These are phyloP conservation scores for Mesorhabditis belari DNA, from an alignment of 2,888 invertebrate genomes.

Conservation along the genomic window DNA sequence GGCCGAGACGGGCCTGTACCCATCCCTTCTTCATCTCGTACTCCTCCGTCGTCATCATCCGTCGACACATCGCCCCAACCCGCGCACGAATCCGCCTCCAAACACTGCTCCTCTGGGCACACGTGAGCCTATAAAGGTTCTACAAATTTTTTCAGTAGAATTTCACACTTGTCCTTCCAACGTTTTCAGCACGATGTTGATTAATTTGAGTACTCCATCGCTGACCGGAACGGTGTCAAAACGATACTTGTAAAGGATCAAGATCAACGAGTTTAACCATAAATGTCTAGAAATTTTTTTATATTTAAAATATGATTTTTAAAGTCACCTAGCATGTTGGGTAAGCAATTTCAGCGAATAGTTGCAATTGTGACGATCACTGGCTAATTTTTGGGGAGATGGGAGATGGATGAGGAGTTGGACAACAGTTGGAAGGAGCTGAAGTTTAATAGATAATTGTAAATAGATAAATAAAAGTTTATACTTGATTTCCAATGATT, in stretches of 20 bases:
- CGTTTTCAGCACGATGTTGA: slow-evolving; percentile 83
- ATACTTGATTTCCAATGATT: slow-evolving; percentile 77
- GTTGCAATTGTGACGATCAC: slow-evolving; percentile 63
- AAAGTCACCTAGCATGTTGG: slow-evolving; percentile 12
- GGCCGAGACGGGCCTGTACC: not conserved
- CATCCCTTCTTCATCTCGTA: not conserved
- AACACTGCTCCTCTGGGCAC: slow-evolving; percentile 2
- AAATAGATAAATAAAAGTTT: slow-evolving; percentile 3
- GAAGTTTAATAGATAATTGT: slow-evolving; percentile 57
- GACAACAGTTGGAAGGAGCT: slow-evolving; percentile 77
- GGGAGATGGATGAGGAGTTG: slow-evolving; percentile 75
- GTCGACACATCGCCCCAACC: slow-evolving; percentile 3
- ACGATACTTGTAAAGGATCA: slow-evolving; percentile 79
- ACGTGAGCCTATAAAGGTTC: slow-evolving; percentile 1
- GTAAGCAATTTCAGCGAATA: slow-evolving; percentile 63
- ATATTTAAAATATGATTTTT: slow-evolving; percentile 71
- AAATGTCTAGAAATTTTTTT: slow-evolving; percentile 65
- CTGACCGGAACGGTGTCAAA: slow-evolving; percentile 56
- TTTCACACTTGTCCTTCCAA: slow-evolving; percentile 61
- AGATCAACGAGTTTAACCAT: slow-evolving; percentile 86
- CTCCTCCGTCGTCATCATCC: slow-evolving; percentile 12
- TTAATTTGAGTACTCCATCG: slow-evolving; percentile 69
- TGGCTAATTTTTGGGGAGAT: slow-evolving; percentile 66
- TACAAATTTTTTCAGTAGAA: not conserved
- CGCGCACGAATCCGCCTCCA: not conserved